phyloP scores from a whole-genome alignment of 2,113 vertebrate species.

The Pachyramphus minor region DNA sequence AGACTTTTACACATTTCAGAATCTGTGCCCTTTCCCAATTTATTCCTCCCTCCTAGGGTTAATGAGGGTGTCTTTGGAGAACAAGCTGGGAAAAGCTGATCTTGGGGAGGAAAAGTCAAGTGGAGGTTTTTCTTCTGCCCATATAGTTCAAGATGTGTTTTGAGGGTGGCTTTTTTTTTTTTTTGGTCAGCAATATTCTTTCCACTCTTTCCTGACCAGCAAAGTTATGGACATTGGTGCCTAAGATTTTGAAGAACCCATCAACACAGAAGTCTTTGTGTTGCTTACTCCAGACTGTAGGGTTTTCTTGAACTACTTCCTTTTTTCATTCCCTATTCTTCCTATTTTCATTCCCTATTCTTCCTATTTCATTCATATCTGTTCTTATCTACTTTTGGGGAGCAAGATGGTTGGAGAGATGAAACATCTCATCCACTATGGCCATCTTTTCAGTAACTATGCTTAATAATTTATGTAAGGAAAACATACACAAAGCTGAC shows the following conservation, averaged over 20 bases:
- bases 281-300: neutral
- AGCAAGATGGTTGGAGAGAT: neutral
- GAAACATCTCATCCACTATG: neutral
- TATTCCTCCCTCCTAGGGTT: neutral
- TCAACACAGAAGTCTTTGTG: neutral
- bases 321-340: neutral
- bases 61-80: neutral
- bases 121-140: neutral
- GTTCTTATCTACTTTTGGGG: neutral
- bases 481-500: neutral
- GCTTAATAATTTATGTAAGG: neutral
- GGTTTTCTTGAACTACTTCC: neutral
- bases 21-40: neutral
- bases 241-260: neutral
- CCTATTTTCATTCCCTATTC: neutral
- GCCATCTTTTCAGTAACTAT: neutral
- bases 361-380: too few relatives aligned
- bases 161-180: neutral
- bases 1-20: neutral
- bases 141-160: neutral
- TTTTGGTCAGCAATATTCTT: neutral
- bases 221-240: neutral
- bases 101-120: fast-evolving
- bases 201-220: neutral
- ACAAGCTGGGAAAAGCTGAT: neutral